A percentile compares a stretch with the other conserved stretches of the same genome.
phyloP scores from a whole-genome alignment of 2,888 invertebrate species.

The Acanthosepion pharaonis region DNA sequence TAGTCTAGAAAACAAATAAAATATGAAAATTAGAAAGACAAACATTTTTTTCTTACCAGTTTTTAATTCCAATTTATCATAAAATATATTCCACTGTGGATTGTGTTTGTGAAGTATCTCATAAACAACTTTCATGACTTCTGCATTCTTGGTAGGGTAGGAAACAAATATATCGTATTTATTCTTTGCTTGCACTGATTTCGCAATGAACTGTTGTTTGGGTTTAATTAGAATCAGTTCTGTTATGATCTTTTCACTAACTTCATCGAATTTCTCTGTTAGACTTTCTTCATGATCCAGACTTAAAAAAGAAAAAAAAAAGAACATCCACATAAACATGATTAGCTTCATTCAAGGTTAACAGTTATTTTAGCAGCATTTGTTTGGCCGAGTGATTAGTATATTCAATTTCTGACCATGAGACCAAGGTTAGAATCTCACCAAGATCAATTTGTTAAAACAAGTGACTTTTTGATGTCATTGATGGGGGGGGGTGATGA shows the following conservation, averaged over 20 bases:
- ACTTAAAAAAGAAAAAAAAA: not conserved
- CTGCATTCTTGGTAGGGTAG: conserved; percentile 67
- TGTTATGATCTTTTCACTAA: not conserved
- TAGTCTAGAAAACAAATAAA: no score
- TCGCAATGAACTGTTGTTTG: not conserved
- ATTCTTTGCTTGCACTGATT: conserved; percentile 47
- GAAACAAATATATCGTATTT: conserved; percentile 72
- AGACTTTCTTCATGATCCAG: not conserved
- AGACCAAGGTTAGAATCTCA: no score
- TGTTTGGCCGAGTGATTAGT: no score
- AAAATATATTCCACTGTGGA: conserved; percentile 66
- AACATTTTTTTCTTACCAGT: conserved; percentile 62
- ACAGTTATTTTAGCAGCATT: no score
- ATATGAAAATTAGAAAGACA: no score
- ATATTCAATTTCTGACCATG: no score
- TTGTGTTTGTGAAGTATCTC: conserved; percentile 59
- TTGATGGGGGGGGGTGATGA: no score
- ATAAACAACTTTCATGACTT: conserved; percentile 54
- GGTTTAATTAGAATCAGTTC: not conserved
- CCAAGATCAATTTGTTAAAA: no score
- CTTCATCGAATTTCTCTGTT: not conserved
- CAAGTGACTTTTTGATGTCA: no score
- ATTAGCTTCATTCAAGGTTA: no score
- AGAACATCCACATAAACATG: no score
- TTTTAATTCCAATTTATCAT: conserved; percentile 69